These are phyloP conservation scores for Chrysemys picta DNA, from an alignment of 2,113 vertebrate species.

Conservation along the genomic window DNA sequence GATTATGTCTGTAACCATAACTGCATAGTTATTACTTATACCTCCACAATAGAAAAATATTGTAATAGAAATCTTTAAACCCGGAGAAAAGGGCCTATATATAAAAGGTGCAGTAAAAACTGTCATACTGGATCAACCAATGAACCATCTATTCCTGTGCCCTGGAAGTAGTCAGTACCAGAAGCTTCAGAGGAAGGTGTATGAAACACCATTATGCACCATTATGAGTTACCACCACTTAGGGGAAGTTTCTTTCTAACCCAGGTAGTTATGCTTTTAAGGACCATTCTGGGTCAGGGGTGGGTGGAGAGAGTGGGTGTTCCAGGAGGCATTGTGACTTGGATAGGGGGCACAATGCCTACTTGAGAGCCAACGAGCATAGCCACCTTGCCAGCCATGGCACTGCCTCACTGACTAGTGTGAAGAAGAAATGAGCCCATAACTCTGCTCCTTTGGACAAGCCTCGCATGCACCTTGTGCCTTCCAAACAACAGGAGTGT, in stretches of 20 bases:
- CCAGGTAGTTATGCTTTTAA: not conserved
- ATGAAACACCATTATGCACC: not conserved
- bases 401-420: rapidly evolving
- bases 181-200: not conserved
- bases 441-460: not conserved
- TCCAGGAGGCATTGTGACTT: not conserved
- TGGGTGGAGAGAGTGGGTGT: rapidly evolving
- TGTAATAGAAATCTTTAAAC: not conserved
- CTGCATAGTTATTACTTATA: not conserved
- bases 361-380: not conserved
- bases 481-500: not conserved
- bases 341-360: rapidly evolving
- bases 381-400: not conserved
- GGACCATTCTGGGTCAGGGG: not conserved
- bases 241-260: not conserved
- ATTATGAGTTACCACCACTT: not conserved
- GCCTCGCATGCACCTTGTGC: not conserved
- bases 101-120: not conserved
- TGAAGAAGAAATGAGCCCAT: not conserved
- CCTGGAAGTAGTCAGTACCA: not conserved
- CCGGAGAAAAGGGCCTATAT: not conserved
- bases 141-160: rapidly evolving
- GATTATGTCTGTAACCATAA: not conserved
- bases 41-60: not conserved
- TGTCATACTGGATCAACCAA: not conserved